Percentiles rank a stretch among this genome's conserved stretches.
Conservation (phyloP, 2,888 invertebrate species). For the Eupithecia subumbrata region DNA sequence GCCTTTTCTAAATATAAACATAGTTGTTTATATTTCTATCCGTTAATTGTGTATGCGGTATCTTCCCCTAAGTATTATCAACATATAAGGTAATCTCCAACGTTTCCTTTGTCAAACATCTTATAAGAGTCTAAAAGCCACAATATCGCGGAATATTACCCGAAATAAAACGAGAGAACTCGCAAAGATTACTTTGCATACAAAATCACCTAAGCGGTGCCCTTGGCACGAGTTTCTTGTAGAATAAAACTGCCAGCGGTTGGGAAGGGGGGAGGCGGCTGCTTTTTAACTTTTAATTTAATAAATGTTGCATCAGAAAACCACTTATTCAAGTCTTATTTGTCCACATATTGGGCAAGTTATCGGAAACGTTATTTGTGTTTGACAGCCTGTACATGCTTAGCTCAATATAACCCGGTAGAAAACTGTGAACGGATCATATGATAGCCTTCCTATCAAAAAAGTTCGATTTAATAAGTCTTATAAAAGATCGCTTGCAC, state of each 20-base stretch:
- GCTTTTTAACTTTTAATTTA: background rate
- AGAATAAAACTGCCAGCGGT: background rate
- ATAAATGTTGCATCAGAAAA: background rate
- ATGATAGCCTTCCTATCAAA: background rate
- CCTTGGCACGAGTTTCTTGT: background rate
- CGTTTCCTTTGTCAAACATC: slow-evolving; percentile 38
- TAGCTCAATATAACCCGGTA: background rate
- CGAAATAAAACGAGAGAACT: slow-evolving; percentile 39
- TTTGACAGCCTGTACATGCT: background rate
- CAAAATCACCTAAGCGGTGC: slow-evolving; percentile 37
- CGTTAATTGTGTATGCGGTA: slow-evolving; percentile 11
- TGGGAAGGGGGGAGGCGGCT: background rate
- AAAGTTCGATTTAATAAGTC: background rate
- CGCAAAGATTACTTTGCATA: slow-evolving; percentile 42
- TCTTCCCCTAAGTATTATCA: slow-evolving; percentile 14
- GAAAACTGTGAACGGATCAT: background rate
- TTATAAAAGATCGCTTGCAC: background rate
- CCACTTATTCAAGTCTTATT: background rate
- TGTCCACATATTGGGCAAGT: background rate
- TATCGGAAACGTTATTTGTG: background rate
- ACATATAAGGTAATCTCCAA: slow-evolving; percentile 32
- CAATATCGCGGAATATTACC: slow-evolving; percentile 37
- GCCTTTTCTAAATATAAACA: background rate
- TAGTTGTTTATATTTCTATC: slow-evolving; percentile 8
- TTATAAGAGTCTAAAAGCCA: slow-evolving; percentile 36